Evolutionary conservation across 2,797 vertebrate species (phyloP).

Genomic region (Tragopan temminckii): DNA sequence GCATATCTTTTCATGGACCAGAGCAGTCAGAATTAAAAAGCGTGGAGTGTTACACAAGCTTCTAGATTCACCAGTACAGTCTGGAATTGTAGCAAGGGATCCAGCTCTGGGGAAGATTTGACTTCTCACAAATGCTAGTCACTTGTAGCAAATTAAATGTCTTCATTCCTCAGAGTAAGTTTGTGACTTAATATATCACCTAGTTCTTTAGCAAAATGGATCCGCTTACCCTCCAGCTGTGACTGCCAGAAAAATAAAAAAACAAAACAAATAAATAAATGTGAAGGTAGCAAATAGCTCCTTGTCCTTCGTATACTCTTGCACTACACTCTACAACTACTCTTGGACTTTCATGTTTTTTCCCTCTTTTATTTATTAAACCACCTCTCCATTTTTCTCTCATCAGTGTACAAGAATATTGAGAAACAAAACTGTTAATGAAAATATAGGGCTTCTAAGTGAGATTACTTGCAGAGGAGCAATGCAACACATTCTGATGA

Average conservation of each 20-base stretch:
- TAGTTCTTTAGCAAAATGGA: not conserved
- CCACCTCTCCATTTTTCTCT: not conserved
- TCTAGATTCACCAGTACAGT: not conserved
- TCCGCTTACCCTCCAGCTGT: not conserved
- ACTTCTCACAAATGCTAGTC: not conserved
- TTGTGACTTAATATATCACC: not conserved
- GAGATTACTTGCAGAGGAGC: not conserved
- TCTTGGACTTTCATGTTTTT: not conserved
- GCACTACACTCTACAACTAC: not conserved
- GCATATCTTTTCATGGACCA: not conserved
- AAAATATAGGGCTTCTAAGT: not conserved
- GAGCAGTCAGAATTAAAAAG: not conserved
- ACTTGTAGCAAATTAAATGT: not conserved
- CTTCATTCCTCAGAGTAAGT: not conserved
- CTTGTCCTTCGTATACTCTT: not conserved
- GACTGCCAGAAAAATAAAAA: not conserved
- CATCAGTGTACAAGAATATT: not conserved
- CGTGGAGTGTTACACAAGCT: not conserved
- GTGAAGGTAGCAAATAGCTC: not conserved
- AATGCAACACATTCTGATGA: not conserved
- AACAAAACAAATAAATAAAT: not conserved
- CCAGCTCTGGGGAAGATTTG: not conserved
- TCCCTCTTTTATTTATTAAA: not conserved
- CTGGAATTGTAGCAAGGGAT: not conserved
- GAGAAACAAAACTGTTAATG: not conserved